Percentiles rank a stretch among this genome's conserved stretches.
Conservation (phyloP, 2,888 invertebrate species). For the Yponomeuta sedellus region DNA sequence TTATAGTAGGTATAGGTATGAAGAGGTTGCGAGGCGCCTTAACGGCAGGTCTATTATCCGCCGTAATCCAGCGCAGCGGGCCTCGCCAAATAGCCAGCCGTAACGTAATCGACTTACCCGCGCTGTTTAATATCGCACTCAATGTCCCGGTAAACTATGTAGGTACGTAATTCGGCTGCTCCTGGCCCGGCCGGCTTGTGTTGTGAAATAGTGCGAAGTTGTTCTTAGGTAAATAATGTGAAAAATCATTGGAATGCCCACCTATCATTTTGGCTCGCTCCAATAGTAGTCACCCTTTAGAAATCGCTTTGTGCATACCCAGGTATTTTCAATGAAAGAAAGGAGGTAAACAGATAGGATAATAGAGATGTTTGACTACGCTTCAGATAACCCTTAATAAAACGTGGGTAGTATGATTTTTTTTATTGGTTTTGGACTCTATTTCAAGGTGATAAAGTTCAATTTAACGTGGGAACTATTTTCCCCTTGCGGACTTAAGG, state of each 20-base stretch:
- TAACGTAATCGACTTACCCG: constrained; percentile 58
- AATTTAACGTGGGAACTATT: too few relatives aligned
- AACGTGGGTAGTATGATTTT: too few relatives aligned
- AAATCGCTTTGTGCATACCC: too few relatives aligned
- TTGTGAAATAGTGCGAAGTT: neutral
- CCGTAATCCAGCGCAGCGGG: constrained; percentile 47
- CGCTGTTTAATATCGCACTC: constrained; percentile 58
- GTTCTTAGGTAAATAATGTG: neutral
- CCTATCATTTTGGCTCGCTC: neutral
- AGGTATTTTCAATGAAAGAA: too few relatives aligned
- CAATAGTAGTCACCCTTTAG: too few relatives aligned
- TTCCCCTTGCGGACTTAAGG: too few relatives aligned
- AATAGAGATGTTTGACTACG: too few relatives aligned
- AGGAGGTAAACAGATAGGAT: too few relatives aligned
- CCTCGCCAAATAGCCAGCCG: constrained; percentile 44
- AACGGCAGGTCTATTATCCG: constrained; percentile 40
- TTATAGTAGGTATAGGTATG: neutral
- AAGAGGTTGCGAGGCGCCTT: neutral
- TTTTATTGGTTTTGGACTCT: too few relatives aligned
- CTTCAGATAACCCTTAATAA: too few relatives aligned
- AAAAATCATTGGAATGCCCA: neutral
- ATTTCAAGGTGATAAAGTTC: too few relatives aligned
- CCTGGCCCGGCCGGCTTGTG: constrained; percentile 19
- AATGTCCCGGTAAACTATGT: constrained; percentile 54
- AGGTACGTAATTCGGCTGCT: constrained; percentile 45